Base-by-base conservation (phyloP, 2,888 invertebrate genomes). In the Adelognathus sp. region DNA sequence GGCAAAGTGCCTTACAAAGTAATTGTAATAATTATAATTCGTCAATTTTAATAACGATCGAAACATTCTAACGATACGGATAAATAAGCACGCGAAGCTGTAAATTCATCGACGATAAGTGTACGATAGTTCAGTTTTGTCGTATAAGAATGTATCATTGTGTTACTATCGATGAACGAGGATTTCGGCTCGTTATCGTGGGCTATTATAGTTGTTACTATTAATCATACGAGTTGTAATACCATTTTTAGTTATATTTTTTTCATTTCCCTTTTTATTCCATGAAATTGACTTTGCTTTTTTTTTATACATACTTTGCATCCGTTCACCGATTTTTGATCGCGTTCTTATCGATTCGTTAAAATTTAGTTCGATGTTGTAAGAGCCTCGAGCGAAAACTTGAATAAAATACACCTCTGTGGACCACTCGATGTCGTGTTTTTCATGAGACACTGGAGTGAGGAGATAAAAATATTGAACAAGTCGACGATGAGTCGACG, bases 351-450 rank as follows among this genome's bases (percentile, higher is more conserved):
- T 41, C 44, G 18, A 70, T 78, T 74, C 70, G 60, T 61, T 64
- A 54, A 60, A 63, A 29, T 70, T 74, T 74, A 61, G 66, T 79
- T 74, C 27, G 60, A 79, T 74, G 74, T 71, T 71, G 70, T 79
- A 74, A 70, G 60, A 64, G 33, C 50, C 33, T 46, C 64, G 44
- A 70, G 44, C 24, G 27, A 46, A 66, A 70, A 70, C 24, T 24
- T 41, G 66, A 79, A 79, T 73, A 77, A 79, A 76, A 76, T 63
- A 77, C 61, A 61, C 66, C 41, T 71, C 50, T 74, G 74, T 79
- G 78, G 78, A 79, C 78, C 78, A 79, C 70, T 74, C 24, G 36
- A 31, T 14, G 14, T 36, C 9, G 64, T 21, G 16, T 36, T 66
- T 7, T 21, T 11, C 46, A 39, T 14, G 7, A 41, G n/a, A 58